phyloP scores from a whole-genome alignment of 2,113 vertebrate species.

The Trematocara macrostoma region DNA sequence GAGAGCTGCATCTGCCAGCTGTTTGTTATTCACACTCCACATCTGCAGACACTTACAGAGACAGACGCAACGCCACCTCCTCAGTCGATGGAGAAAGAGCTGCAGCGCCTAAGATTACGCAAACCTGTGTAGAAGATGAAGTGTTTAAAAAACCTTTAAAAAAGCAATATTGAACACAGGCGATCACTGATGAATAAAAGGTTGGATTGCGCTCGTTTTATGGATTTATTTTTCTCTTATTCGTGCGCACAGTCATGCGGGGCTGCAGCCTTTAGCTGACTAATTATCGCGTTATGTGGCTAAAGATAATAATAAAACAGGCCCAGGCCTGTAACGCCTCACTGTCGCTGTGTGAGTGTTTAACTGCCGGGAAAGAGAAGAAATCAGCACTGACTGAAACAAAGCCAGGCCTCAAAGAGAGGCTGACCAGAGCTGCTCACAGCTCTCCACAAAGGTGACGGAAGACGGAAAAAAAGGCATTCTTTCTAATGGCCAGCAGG shows the following conservation, averaged over 20 bases:
- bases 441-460: not conserved
- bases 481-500: not conserved
- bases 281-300: not conserved
- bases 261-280: not conserved
- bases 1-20: not conserved
- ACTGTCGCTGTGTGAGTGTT: not conserved
- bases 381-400: not conserved
- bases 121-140: not conserved
- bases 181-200: not conserved
- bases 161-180: not conserved
- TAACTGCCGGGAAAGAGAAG: rapidly evolving
- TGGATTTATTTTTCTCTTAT: not conserved
- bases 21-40: not conserved
- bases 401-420: not conserved
- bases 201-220: not conserved
- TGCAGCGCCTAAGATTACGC: not conserved
- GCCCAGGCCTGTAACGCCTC: not conserved
- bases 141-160: not conserved
- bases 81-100: not conserved
- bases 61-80: not conserved
- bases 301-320: not conserved
- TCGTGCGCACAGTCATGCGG: not conserved
- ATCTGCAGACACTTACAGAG: not conserved
- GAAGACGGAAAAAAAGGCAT: not conserved
- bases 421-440: not conserved